Conservation (phyloP, 2,113 vertebrate species). For the Montifringilla adamsi region DNA sequence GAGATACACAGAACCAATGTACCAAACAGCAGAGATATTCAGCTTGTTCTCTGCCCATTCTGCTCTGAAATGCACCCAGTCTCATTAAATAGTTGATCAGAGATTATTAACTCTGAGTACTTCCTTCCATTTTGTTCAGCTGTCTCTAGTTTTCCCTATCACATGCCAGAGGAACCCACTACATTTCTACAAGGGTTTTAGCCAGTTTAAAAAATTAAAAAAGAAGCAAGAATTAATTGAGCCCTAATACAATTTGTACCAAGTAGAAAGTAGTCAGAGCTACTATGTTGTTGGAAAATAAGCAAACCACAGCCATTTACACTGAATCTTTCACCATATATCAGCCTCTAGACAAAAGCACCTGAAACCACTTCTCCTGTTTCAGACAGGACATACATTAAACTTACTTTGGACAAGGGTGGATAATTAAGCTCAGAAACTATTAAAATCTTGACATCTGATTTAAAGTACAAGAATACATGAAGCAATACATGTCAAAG, state of each 20-base stretch:
- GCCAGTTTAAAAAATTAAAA: background rate
- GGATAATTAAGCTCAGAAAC: background rate
- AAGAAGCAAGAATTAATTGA: background rate
- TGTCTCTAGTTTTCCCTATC: background rate
- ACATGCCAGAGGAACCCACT: background rate
- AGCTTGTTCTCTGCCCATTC: background rate
- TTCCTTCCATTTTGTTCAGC: background rate
- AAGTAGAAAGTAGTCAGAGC: background rate
- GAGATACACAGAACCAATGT: background rate
- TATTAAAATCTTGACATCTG: slow-evolving; percentile 23
- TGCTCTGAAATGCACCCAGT: background rate
- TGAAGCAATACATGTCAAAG: background rate
- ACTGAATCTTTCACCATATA: background rate
- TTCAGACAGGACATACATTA: background rate
- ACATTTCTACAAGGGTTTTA: background rate
- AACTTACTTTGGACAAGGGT: background rate
- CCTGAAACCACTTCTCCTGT: background rate
- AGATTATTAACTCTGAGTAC: background rate
- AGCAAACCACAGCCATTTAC: background rate
- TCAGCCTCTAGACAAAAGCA: background rate
- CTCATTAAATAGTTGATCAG: background rate
- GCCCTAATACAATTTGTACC: background rate
- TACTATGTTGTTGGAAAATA: background rate
- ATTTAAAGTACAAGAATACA: background rate
- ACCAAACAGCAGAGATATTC: background rate